A percentile compares a stretch with the other conserved stretches of the same genome.
These are phyloP conservation scores for Leptodactylus fallax DNA, from an alignment of 2,797 vertebrate genomes.

Conservation along the genomic window DNA sequence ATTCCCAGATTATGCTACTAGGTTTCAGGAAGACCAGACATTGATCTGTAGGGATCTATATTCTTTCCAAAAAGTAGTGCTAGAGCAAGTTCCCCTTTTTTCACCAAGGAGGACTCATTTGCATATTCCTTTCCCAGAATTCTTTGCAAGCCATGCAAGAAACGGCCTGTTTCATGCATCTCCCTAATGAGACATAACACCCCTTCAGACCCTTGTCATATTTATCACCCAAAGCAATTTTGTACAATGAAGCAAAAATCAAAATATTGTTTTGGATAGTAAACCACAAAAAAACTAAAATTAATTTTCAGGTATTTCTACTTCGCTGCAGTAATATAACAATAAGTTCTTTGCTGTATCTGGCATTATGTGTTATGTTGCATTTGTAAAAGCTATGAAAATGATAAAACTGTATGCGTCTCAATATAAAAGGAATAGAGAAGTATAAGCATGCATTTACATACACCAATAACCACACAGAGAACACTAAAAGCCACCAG, in stretches of 20 bases:
- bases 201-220: too few relatives aligned
- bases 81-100: too few relatives aligned
- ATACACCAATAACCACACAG: conserved; percentile 40
- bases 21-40: too few relatives aligned
- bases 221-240: not conserved
- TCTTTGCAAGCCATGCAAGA: too few relatives aligned
- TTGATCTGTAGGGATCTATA: too few relatives aligned
- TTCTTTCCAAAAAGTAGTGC: too few relatives aligned
- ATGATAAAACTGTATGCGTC: conserved; percentile 14
- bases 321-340: not conserved
- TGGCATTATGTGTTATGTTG: not conserved
- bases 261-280: not conserved
- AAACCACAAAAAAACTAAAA: not conserved
- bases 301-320: not conserved
- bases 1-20: too few relatives aligned
- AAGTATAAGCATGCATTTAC: conserved; percentile 26
- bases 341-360: not conserved
- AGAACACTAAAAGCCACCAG: conserved; percentile 33
- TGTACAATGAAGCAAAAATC: not conserved
- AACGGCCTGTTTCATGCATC: too few relatives aligned
- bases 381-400: not conserved
- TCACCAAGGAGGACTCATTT: too few relatives aligned
- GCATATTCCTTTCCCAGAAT: too few relatives aligned
- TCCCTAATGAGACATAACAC: too few relatives aligned
- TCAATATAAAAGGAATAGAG: conserved; percentile 47